Evolutionary conservation across 2,113 vertebrate genomes (phyloP), one percentile per base, ranked within the genome.

Genomic region (Ardeotis arabs): DNA sequence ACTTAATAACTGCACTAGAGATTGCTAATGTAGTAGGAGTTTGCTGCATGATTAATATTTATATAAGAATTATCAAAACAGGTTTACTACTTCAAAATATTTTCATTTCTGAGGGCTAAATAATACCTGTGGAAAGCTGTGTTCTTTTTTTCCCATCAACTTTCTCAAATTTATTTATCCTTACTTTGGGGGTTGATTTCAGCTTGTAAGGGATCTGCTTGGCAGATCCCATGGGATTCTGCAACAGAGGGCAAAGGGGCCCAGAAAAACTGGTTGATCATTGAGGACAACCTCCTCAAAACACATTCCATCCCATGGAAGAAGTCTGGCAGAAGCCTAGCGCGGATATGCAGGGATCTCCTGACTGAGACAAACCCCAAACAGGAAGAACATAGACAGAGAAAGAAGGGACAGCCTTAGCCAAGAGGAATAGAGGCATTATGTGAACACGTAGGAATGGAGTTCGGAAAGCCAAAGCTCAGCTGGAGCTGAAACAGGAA

Each of bases 381-480:
- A 63, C 55, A 55, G 25, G 25, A 92, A 72, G 23, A 75, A n/a
- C 35, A 70, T 10, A 66, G 52, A 85, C 12, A 66, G 52, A 85
- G 13, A 39, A 85, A 28, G 17, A 15, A 45, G 18, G 28, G 47
- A 68, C 44, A 56, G 21, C 22, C n/a, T 60, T 47, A 35, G 49
- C 21, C 28, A 44, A 80, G 9, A 85, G 62, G 33, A 88, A 41
- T 14, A 67, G 8, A 79, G 14, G 13, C 24, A 49, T 62, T 70
- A 58, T 0, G 1, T 31, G 21, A 84, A 70, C 27, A 49, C 1
- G 3, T 4, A 87, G 56, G 28, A 89, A 49, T 0, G 3, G 29
- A 59, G 14, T 16, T 21, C 45, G 24, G 21, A 82, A 64, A 63
- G 56, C 31, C n/a, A 79, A 72, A 84, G 35, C 27, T 62, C 59